Base-by-base conservation (phyloP, 2,797 vertebrate species). In the Peromyscus melanophrys region DNA sequence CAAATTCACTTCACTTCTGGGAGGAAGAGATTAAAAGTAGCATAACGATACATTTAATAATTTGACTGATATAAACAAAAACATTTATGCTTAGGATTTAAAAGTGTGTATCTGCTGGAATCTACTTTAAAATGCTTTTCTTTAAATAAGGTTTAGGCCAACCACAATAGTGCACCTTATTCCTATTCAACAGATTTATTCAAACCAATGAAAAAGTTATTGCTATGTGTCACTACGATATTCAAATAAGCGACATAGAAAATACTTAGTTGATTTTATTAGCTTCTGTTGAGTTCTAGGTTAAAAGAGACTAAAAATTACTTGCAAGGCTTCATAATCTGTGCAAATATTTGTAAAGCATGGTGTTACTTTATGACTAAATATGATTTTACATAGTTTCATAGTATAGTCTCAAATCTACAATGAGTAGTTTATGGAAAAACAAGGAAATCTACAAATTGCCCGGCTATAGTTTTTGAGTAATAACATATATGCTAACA, bases 171-270 rank as follows among this genome's bases (percentile, higher is more conserved):
- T 96, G 95, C 80, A 95, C 37, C 96, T 95, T 37, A 55, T 92
- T 97, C 88, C 95, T 98, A 95, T 40, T 25, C 71, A 65, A 34
- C 4, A 97, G 63, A 61, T 37, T 55, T 89, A 52, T 93, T 75
- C 85, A 93, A 95, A 88, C 43, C n/a, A 95, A 63, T 63, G 94
- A 97, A 96, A 77, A 90, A 96, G 61, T 98, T 98, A 98, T 98
- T 98, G 98, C 98, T 98, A 61, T 65, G 7, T 25, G 89, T 96
- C 27, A 77, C 89, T 37, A 90, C 89, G 90, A 69, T 89, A 97
- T 94, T 98, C 69, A 95, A 73, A 97, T 23, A 89, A 97, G 95
- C 95, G 82, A 95, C 85, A 77, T 0, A 95, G 89, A 96, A 97
- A 97, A 94, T 1, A 34, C 40, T 94, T 65, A 91, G 83, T 83